A percentile compares a stretch with the other conserved stretches of the same genome.
Evolutionary conservation across 30 jellyfish, hydroid and myxozoan genomes (phyloP).

Genomic region (Aurelia coerulea): DNA sequence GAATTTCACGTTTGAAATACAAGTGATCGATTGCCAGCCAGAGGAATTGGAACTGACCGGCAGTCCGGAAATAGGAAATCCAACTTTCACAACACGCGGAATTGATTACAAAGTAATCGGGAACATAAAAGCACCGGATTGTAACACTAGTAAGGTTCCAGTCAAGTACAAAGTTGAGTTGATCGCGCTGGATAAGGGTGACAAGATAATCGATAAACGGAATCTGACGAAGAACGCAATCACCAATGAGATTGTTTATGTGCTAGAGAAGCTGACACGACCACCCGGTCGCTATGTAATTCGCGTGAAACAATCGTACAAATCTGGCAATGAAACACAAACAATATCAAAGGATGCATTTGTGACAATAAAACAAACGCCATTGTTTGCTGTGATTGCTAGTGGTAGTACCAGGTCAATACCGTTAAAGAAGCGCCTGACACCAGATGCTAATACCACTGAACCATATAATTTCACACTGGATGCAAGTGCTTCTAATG

Average conservation of each 20-base stretch:
- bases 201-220: not conserved
- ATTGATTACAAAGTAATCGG: constrained; percentile 58
- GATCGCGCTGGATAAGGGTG: constrained; percentile 1
- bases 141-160: constrained; percentile 1
- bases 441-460: constrained; percentile 13
- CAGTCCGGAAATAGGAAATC: constrained; percentile 45
- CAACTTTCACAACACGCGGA: constrained; percentile 50
- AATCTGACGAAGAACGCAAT: constrained; percentile 3
- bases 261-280: not conserved
- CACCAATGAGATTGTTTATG: not conserved
- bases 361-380: constrained; percentile 52
- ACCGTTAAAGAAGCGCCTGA: constrained; percentile 52
- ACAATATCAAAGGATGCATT: constrained; percentile 40
- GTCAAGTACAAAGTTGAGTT: constrained; percentile 11
- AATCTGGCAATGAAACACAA: constrained; percentile 5
- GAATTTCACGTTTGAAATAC: constrained; percentile 13
- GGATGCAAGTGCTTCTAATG: constrained; percentile 72
- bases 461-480: constrained; percentile 29
- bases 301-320: constrained; percentile 8
- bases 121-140: constrained; percentile 10
- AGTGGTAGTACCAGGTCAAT: constrained; percentile 64
- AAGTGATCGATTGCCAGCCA: constrained; percentile 45
- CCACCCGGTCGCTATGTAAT: constrained; percentile 59
- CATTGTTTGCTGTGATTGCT: constrained; percentile 61
- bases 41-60: constrained; percentile 54